These are phyloP conservation scores for Teleogryllus oceanicus DNA, from an alignment of 2,888 invertebrate species.

Conservation along the genomic window DNA sequence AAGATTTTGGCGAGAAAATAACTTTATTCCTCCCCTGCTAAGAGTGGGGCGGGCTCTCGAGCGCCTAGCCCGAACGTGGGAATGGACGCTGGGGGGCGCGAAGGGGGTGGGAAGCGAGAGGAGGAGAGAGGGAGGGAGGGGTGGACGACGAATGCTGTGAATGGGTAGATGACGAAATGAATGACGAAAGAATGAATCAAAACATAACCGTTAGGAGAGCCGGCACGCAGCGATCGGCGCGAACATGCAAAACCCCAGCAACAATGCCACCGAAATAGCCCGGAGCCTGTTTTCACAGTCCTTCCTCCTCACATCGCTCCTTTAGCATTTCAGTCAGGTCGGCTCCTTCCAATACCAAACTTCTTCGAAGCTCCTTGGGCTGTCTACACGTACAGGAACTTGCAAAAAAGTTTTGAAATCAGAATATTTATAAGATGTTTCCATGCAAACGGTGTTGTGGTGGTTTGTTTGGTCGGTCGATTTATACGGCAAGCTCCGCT, in stretches of 20 bases:
- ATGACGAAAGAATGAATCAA: conserved; percentile 18
- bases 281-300: not conserved
- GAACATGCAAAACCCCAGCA: conserved; percentile 8
- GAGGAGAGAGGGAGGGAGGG: not conserved
- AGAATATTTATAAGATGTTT: conserved; percentile 18
- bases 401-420: conserved; percentile 12
- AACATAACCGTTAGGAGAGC: not conserved
- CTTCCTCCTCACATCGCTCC: not conserved
- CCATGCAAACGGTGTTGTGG: conserved; percentile 7
- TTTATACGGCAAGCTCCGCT: conserved; percentile 1
- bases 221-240: not conserved
- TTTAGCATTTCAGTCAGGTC: conserved; percentile 3
- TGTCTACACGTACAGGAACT: conserved; percentile 11
- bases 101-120: not conserved
- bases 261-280: not conserved
- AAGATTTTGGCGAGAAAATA: not conserved
- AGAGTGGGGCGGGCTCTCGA: no score
- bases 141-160: not conserved
- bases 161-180: not conserved
- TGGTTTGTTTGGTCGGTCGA: not conserved
- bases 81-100: not conserved
- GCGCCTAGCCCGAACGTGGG: no score
- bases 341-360: conserved; percentile 18
- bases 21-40: not conserved
- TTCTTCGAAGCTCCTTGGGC: conserved; percentile 6